Evolutionary conservation across 2,888 invertebrate species (phyloP), one percentile per base, ranked within the genome.

Genomic region (Scaptomyza cyrtandrae): DNA sequence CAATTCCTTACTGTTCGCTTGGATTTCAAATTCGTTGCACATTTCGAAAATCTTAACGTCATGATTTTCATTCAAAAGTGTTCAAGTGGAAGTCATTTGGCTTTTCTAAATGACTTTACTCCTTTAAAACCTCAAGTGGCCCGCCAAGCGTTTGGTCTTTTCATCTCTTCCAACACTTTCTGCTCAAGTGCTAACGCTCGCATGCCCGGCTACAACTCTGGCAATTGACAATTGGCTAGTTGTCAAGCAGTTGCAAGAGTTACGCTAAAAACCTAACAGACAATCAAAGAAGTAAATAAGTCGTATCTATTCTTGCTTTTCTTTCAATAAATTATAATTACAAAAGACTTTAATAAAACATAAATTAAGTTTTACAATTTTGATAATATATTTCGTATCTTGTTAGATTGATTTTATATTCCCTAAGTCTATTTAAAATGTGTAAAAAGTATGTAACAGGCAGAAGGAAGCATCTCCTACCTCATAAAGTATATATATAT

Each of bases 41-140:
- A 83, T 87, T 83, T 83, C 61, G 70, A 72, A 71, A 46, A 43
- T 44, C n/a, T 71, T 57, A 6, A 49, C 11, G 55, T 59, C 57
- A 50, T 61, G 63, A 78, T 80, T 80, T 82, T 75, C 72, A 88
- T 88, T 88, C 78, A 88, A 88, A 88, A 88, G 87, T 88, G 87
- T 88, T 88, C 87, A 78, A 77, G 84, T 88, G 87, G 87, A 88
- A 88, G 84, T 80, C 78, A 75, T 88, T 88, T 67, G 86, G 88
- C 88, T 86, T 88, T 89, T 84, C 75, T 68, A 64, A 70, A 64
- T 59, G 57, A 41, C 57, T 62, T 75, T 64, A 68, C 61, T 77
- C 60, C 71, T 41, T 70, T 63, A 46, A 45, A 53, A 49, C 31
- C 59, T 54, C 64, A 82, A 85, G 83, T 86, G 76, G 72, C 77